Evolutionary conservation across 2,888 invertebrate genomes (phyloP), one percentile per base, ranked within the genome.

Genomic region (Lochmaea crataegi): DNA sequence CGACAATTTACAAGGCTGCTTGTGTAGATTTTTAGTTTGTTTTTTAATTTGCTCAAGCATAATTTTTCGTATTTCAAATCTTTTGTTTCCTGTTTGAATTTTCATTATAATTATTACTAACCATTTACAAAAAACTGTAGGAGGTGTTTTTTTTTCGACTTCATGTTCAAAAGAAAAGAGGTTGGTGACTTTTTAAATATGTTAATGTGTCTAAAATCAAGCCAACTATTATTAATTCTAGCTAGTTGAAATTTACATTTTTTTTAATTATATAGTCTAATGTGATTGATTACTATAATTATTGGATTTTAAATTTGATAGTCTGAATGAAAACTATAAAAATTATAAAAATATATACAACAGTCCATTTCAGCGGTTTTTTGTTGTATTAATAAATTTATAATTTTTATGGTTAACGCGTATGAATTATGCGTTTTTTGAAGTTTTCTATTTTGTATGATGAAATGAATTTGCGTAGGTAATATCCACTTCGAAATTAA

Each of bases 271-370:
- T 18, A 63, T 63, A 63, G 16, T 38, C 18, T 11, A 18, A 42
- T 41, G 41, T 63, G 61, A 63, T 63, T 63, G 61, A 63, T 63
- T 63, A 41, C 16, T 42, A 26, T 63, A 41, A 63, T 63, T 63
- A 63, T 63, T 26, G 18, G 16, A 53, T 53, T 53, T 53, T 10
- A 53, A 53, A 53, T 53, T 18, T 16, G 12, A 45, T 11, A 45
- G 45, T 14, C 45, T 14, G 12, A 45, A 45, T 14, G 53, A 18
- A 18, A 53, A 53, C 53, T 53, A 53, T 53, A 3, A 53, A 53
- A 53, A 53, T 18, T 18, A 53, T 53, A 53, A 16, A 53, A 53
- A 53, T 16, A 18, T 53, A 16, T 6, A 6, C n/a, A 53, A 7
- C n/a, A 53, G 53, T 53, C 53, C 53, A 18, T 53, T 53, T 53